These are phyloP conservation scores for Aporophyla lueneburgensis DNA, from an alignment of 2,888 invertebrate genomes.

Conservation along the genomic window DNA sequence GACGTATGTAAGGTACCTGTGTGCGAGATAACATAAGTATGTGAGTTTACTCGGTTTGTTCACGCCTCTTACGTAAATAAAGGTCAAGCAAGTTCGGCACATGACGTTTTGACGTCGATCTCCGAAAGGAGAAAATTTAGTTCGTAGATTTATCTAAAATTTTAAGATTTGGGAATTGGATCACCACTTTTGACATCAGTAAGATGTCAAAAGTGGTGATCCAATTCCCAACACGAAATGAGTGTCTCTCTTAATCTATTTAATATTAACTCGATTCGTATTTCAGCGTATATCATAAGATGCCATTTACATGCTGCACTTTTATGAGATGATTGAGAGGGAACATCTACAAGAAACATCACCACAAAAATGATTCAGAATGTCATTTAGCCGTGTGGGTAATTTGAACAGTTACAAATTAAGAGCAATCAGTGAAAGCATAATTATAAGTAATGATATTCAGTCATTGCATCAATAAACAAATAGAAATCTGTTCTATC, in stretches of 20 bases:
- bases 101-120: conserved; percentile 28
- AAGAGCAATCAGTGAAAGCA: conserved; percentile 75
- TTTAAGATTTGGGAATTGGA: too few species aligned
- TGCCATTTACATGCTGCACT: not conserved
- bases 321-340: not conserved
- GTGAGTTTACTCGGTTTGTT: conserved; percentile 81
- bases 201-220: not conserved
- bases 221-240: not conserved
- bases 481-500: conserved; percentile 84
- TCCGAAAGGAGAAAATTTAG: conserved; percentile 31
- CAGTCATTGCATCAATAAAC: conserved; percentile 78
- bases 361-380: not conserved
- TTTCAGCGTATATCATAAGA: not conserved
- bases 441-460: conserved; percentile 77
- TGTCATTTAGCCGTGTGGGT: conserved; percentile 4
- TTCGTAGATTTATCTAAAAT: too few species aligned
- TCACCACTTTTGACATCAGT: too few species aligned
- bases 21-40: conserved; percentile 63
- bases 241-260: not conserved
- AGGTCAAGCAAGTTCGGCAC: conserved; percentile 72
- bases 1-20: conserved; percentile 60
- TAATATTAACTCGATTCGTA: not conserved
- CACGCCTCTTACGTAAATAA: conserved; percentile 84
- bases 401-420: conserved; percentile 56
- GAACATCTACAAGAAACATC: not conserved